A percentile compares a stretch with the other conserved stretches of the same genome.
Evolutionary conservation across 2,888 invertebrate species (phyloP).

Genomic region (Sepioteuthis lessoniana): DNA sequence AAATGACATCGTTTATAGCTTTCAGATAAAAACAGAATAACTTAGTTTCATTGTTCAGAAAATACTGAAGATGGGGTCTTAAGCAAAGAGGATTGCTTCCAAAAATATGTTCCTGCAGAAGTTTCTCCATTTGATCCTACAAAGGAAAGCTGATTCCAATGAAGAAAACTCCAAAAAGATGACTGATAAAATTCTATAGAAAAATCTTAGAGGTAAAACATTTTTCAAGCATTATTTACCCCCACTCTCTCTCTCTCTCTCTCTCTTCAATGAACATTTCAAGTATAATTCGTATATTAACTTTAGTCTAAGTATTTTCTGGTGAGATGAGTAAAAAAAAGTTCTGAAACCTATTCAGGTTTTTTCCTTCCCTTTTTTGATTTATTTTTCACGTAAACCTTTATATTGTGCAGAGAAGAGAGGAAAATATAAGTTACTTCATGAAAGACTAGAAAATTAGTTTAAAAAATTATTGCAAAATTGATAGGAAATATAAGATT

Average conservation of each 20-base stretch:
- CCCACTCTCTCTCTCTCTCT: not conserved
- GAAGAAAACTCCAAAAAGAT: not conserved
- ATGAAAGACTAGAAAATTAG: not conserved
- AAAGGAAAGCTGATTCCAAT: not conserved
- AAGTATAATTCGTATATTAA: not conserved
- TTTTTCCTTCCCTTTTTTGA: not conserved
- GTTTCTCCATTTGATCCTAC: not conserved
- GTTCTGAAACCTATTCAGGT: not conserved
- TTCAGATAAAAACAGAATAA: constrained; percentile 8
- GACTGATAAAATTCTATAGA: not conserved
- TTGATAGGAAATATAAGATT: not conserved
- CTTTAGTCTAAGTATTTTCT: not conserved
- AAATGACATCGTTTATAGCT: constrained; percentile 33
- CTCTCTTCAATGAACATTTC: not conserved
- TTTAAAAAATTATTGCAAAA: not conserved
- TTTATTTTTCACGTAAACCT: not conserved
- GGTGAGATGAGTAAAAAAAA: not conserved
- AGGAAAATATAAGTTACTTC: not conserved
- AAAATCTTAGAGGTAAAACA: not conserved
- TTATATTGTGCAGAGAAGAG: not conserved
- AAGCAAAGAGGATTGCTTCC: not conserved
- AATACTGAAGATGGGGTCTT: constrained; percentile 17
- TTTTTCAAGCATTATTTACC: not conserved
- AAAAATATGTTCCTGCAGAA: not conserved
- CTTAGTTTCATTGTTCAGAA: not conserved